phyloP scores from a whole-genome alignment of 2,797 vertebrate genomes.

The Telmatherina bonti region DNA sequence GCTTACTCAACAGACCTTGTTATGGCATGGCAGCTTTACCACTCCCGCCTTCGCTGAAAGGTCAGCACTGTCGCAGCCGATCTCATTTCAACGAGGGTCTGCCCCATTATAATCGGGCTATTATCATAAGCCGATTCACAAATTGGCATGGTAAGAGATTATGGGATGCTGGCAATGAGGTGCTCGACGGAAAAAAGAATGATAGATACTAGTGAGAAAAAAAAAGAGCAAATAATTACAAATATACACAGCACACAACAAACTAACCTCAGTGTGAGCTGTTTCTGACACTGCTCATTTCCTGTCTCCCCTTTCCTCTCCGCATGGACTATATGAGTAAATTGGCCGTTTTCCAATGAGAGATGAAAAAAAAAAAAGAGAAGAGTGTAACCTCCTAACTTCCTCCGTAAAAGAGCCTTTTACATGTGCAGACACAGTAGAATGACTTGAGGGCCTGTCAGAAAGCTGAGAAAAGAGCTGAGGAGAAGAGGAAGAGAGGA shows the following conservation, averaged over 20 bases:
- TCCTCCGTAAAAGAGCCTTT: slow-evolving; percentile 72
- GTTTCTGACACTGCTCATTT: slow-evolving; percentile 45
- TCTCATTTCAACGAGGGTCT: slow-evolving; percentile 73
- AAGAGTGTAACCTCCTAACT: slow-evolving; percentile 60
- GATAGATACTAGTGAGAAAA: slow-evolving; percentile 16
- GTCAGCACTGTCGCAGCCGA: slow-evolving; percentile 76
- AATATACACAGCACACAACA: slow-evolving; percentile 55
- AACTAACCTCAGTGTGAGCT: slow-evolving; percentile 43
- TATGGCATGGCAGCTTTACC: slow-evolving; percentile 75
- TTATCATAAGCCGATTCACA: slow-evolving; percentile 83
- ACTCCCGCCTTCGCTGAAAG: slow-evolving; percentile 73
- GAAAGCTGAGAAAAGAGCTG: slow-evolving; percentile 64
- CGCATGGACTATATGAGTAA: slow-evolving; percentile 63
- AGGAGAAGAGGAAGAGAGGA: slow-evolving; percentile 67
- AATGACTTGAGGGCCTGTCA: slow-evolving; percentile 85
- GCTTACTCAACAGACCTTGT: slow-evolving; percentile 87
- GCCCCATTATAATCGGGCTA: slow-evolving; percentile 78
- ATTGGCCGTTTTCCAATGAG: slow-evolving; percentile 74
- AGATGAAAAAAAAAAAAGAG: slow-evolving; percentile 40
- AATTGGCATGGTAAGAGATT: slow-evolving; percentile 75
- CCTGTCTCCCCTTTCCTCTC: slow-evolving; percentile 41
- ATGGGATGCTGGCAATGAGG: slow-evolving; percentile 49
- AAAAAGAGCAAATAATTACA: slow-evolving; percentile 31
- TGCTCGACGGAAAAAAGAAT: slow-evolving; percentile 17
- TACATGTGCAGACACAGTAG: slow-evolving; percentile 82